Evolutionary conservation across 2,888 invertebrate genomes (phyloP).

Genomic region (Galeopsomyia nigrocyanea): DNA sequence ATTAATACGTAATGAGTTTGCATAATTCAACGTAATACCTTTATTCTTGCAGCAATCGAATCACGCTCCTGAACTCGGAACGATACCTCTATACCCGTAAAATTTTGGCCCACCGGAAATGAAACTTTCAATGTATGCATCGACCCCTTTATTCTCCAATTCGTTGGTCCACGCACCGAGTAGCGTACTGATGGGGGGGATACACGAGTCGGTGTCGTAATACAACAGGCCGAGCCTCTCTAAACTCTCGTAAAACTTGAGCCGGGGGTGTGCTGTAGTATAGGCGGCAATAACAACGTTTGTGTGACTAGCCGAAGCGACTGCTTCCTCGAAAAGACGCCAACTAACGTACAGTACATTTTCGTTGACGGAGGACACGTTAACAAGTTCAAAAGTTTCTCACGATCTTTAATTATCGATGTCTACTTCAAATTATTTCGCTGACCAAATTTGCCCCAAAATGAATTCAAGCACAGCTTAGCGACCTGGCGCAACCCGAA

Average conservation of each 20-base stretch:
- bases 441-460: slow-evolving; percentile 43
- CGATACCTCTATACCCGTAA: too few relatives aligned
- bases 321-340: background rate
- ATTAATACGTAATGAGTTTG: background rate
- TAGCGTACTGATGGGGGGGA: background rate
- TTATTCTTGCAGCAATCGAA: too few relatives aligned
- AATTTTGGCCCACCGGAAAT: too few relatives aligned
- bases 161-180: background rate
- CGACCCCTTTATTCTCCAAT: too few relatives aligned
- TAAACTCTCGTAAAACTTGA: slow-evolving; percentile 59
- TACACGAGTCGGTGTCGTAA: slow-evolving; percentile 22
- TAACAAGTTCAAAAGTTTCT: too few relatives aligned
- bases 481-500: slow-evolving; percentile 30
- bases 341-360: slow-evolving; percentile 18
- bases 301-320: background rate
- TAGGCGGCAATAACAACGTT: slow-evolving; percentile 30
- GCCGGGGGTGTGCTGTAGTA: slow-evolving; percentile 30
- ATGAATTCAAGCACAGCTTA: slow-evolving; percentile 36
- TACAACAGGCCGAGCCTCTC: slow-evolving; percentile 50
- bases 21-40: background rate
- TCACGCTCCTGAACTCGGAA: too few relatives aligned
- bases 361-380: slow-evolving; percentile 2
- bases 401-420: background rate
- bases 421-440: background rate
- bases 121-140: too few relatives aligned